Evolutionary conservation across 2,113 vertebrate genomes (phyloP).

Genomic region (Grallaria varia): DNA sequence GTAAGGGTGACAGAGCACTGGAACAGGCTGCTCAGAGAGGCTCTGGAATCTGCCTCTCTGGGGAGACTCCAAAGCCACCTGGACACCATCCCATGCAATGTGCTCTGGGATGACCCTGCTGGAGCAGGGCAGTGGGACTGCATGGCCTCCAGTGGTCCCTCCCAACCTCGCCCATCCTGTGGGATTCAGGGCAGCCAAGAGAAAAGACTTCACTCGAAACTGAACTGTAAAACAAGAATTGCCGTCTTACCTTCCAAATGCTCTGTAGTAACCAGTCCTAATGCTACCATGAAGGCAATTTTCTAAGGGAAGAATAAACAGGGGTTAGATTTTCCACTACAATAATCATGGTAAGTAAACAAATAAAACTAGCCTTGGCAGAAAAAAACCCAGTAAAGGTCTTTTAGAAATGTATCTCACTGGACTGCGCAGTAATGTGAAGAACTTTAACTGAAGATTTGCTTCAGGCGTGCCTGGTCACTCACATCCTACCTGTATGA

Average conservation of each 20-base stretch:
- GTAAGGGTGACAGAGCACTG: too few species aligned
- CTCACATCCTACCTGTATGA: neutral
- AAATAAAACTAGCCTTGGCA: neutral
- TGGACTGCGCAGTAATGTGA: neutral
- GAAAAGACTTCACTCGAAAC: neutral
- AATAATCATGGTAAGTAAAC: neutral
- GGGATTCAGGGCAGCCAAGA: neutral
- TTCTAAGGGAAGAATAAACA: constrained; percentile 79
- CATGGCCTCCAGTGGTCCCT: neutral
- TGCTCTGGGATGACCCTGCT: neutral
- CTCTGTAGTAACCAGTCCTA: constrained; percentile 95
- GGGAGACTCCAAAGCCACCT: too few species aligned
- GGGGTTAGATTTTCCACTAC: neutral
- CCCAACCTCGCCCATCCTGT: neutral
- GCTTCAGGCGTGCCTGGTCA: neutral
- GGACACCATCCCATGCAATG: too few species aligned
- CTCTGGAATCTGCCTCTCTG: too few species aligned
- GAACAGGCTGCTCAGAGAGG: too few species aligned
- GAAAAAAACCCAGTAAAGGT: neutral
- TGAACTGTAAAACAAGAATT: neutral
- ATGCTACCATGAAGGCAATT: constrained; percentile 97
- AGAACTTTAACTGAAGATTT: neutral
- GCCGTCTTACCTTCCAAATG: constrained; percentile 90
- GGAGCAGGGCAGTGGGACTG: neutral
- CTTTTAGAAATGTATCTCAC: neutral